Evolutionary conservation across 2,797 vertebrate species (phyloP), one percentile per base, ranked within the genome.

Genomic region (Muscicapa striata): DNA sequence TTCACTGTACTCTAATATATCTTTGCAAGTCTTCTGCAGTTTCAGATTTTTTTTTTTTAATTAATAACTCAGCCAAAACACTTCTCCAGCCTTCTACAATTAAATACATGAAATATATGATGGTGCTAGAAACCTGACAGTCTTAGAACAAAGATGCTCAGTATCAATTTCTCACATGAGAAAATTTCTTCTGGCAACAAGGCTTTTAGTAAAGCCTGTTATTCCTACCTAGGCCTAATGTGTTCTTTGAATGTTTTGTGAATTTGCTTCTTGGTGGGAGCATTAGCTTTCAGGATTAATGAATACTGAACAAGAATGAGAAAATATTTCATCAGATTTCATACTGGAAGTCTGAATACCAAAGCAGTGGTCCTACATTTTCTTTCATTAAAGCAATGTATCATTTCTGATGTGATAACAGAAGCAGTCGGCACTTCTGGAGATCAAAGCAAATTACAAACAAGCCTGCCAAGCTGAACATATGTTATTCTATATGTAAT

Each of bases 361-460:
- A 76, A 91, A 62, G 48, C 2, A 3, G 26, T n/a, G 64, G 70
- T 90, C 80, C 55, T 69, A 49, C 6, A 1, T 62, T 96, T 85
- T 75, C 84, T 92, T 96, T 91, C 84, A 84, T 93, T 83, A 84
- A 81, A 90, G 80, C 76, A 90, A 91, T 88, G 67, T 75, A 94
- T 88, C 79, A 96, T 78, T 91, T 93, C 79, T 84, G 73, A 73
- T 75, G 84, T 43, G 92, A 88, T 96, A 96, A 96, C 83, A 96
- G 94, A 73, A 90, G 30, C 48, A 94, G 76, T 93, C 63, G 0
- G 34, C 96, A 79, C 93, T 91, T 91, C 58, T 59, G 62, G 69
- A 94, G 91, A 95, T 95, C 89, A 96, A 95, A 94, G 92, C 22
- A 54, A 88, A 73, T 51, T 49, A 77, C 52, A 91, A 95, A 76